Evolutionary conservation across 2,888 invertebrate genomes (phyloP).

Genomic region (Plebejus melissa): DNA sequence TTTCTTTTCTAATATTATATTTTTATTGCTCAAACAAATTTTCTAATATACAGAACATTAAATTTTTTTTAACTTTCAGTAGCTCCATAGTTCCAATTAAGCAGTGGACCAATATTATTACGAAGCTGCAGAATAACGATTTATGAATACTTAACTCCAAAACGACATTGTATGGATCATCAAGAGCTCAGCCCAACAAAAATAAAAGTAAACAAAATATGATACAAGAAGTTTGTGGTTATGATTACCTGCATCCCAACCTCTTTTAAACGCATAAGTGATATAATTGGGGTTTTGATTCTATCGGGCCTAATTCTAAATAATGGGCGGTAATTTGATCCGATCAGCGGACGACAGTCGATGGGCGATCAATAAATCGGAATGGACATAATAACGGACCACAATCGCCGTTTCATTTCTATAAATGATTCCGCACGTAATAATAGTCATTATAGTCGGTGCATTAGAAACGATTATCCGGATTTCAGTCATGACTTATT

Average conservation of each 20-base stretch:
- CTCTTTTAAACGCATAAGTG: slow-evolving; percentile 79
- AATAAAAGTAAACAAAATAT: slow-evolving; percentile 31
- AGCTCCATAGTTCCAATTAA: neutral
- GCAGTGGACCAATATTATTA: neutral
- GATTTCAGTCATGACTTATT: slow-evolving; percentile 6
- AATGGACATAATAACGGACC: slow-evolving; percentile 73
- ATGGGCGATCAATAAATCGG: slow-evolving; percentile 78
- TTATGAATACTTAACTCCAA: neutral
- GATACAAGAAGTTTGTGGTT: slow-evolving; percentile 51
- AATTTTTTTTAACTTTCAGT: neutral
- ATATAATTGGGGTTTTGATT: slow-evolving; percentile 76
- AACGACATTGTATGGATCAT: neutral
- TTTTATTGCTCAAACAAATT: neutral
- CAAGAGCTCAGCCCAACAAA: slow-evolving; percentile 23
- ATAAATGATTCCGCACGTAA: slow-evolving; percentile 76
- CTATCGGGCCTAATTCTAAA: slow-evolving; percentile 77
- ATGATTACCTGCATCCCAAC: slow-evolving; percentile 66
- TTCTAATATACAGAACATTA: neutral
- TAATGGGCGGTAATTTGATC: slow-evolving; percentile 75
- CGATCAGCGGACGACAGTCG: slow-evolving; percentile 76
- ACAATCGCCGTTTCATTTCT: slow-evolving; percentile 76
- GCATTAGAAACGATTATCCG: slow-evolving; percentile 39
- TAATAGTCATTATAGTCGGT: slow-evolving; percentile 73
- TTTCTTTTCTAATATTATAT: neutral
- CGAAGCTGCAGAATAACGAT: neutral